A percentile compares a stretch with the other conserved stretches of the same genome.
Conservation (phyloP, 2,113 vertebrate genomes). For the Turdus rufiventris region DNA sequence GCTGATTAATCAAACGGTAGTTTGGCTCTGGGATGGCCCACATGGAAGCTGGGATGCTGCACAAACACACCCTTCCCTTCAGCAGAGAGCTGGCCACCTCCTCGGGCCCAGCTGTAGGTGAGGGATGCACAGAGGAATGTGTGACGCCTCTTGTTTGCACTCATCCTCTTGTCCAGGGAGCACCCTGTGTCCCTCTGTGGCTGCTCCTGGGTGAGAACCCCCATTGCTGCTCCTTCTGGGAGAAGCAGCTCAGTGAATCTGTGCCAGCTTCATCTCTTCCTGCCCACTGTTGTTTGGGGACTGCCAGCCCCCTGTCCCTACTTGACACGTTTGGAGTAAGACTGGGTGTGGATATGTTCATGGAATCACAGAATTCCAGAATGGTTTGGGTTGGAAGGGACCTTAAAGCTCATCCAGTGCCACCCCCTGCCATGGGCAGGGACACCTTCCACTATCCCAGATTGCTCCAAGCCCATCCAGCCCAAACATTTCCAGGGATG, state of each 20-base stretch:
- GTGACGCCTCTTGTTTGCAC: not conserved
- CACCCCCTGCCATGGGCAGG: not conserved
- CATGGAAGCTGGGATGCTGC: not conserved
- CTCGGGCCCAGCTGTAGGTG: slow-evolving; percentile 38
- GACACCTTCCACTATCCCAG: not conserved
- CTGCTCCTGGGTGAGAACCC: not conserved
- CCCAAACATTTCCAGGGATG: not conserved
- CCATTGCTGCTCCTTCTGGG: not conserved
- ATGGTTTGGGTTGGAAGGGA: not conserved
- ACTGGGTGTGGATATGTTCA: not conserved
- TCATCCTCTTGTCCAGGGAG: not conserved
- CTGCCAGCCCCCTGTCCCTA: not conserved
- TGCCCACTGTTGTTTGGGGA: not conserved
- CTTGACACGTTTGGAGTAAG: not conserved
- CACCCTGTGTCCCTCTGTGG: not conserved
- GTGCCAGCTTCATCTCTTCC: not conserved
- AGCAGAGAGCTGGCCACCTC: not conserved
- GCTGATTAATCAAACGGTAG: slow-evolving; percentile 29
- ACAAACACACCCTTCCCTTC: not conserved
- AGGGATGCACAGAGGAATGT: slow-evolving; percentile 38
- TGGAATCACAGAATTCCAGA: not conserved
- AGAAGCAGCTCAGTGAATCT: not conserved
- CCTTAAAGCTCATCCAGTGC: not conserved
- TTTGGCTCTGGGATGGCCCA: not conserved
- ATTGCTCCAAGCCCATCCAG: not conserved